These are phyloP conservation scores for Brachystomella parvula DNA, from an alignment of 1,140 invertebrate species.

Conservation along the genomic window DNA sequence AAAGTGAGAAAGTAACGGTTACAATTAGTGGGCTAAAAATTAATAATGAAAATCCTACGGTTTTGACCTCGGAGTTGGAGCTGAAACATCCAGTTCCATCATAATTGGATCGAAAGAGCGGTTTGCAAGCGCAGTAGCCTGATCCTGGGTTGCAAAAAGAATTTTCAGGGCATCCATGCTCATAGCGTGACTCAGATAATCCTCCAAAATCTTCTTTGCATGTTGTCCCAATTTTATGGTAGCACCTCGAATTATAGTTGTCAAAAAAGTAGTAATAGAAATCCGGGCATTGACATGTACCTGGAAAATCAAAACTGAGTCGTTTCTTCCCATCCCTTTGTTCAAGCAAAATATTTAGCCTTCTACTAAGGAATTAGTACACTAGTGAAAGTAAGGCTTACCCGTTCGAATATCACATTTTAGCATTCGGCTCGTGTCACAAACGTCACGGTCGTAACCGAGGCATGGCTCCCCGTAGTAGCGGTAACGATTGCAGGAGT, in stretches of 20 bases:
- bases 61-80: background rate
- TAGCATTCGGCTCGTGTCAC: background rate
- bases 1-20: too few species aligned
- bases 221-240: background rate
- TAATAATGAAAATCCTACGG: too few species aligned
- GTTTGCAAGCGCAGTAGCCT: constrained; percentile 12
- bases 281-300: constrained; percentile 6
- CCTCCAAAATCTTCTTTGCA: constrained; percentile 5
- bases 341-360: too few species aligned
- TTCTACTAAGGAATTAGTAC: too few species aligned
- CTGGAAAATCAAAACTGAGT: too few species aligned
- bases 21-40: too few species aligned
- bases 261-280: background rate
- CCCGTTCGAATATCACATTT: background rate
- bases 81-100: constrained; percentile 13
- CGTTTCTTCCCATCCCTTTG: too few species aligned
- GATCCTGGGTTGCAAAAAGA: constrained; percentile 10
- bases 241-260: background rate
- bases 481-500: constrained; percentile 5
- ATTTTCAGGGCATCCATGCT: constrained; percentile 15
- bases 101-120: background rate
- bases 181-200: background rate
- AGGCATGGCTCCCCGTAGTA: background rate
- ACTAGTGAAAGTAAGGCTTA: too few species aligned
- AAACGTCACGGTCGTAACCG: background rate